Percentiles rank a stretch among this genome's conserved stretches.
Conservation (phyloP, 2,113 vertebrate genomes). For the Pampusana beccarii region DNA sequence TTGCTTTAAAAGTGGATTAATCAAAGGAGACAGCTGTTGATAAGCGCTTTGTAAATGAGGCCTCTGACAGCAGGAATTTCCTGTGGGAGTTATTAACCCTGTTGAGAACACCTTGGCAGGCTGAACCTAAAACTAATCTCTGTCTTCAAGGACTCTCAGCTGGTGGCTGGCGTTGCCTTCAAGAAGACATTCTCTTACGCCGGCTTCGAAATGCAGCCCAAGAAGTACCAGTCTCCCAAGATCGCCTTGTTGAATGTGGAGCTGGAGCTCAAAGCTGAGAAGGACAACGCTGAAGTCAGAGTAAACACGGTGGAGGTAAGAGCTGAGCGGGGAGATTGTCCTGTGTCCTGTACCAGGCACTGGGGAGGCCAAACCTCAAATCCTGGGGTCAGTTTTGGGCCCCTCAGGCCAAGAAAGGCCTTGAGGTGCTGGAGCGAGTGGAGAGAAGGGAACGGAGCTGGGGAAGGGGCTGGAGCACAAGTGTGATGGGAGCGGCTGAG, state of each 20-base stretch:
- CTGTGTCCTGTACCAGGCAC: not conserved
- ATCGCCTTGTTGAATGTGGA: conserved; percentile 95
- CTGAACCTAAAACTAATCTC: not conserved
- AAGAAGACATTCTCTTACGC: conserved; percentile 99
- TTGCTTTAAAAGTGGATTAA: conserved; percentile 18
- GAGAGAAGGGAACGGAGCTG: too few relatives aligned
- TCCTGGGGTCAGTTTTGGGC: too few relatives aligned
- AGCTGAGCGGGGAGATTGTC: not conserved
- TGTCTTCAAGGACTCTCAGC: conserved; percentile 85
- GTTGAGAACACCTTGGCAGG: not conserved
- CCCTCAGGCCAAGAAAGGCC: too few relatives aligned
- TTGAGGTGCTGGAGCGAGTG: too few relatives aligned
- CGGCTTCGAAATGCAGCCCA: conserved; percentile 99
- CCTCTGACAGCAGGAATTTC: not conserved
- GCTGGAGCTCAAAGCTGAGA: conserved; percentile 96
- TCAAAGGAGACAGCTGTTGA: not conserved
- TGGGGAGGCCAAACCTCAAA: too few relatives aligned
- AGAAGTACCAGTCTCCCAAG: conserved; percentile 87
- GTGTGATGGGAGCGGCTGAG: too few relatives aligned
- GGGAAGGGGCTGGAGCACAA: too few relatives aligned
- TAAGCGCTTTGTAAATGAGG: not conserved
- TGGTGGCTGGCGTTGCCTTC: conserved; percentile 93
- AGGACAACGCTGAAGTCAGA: conserved; percentile 94
- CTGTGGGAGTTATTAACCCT: not conserved
- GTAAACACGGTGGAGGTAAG: conserved; percentile 91